These are phyloP conservation scores for Porites divaricata DNA, from an alignment of 92 coral and sea anemone species.

Conservation along the genomic window DNA sequence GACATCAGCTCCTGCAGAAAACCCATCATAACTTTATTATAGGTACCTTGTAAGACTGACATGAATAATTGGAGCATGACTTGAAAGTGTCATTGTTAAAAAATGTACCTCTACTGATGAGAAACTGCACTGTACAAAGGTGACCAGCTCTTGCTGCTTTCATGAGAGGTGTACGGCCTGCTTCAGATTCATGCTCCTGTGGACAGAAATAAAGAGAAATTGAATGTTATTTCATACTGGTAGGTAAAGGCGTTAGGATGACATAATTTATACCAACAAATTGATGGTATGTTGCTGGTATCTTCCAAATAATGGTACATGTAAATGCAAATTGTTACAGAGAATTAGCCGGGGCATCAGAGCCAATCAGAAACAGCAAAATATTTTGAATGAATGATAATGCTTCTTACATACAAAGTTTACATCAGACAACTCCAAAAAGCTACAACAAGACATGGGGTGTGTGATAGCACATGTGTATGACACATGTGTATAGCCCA, in stretches of 20 bases:
- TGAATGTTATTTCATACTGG: background rate
- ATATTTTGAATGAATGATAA: too few relatives aligned
- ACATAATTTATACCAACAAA: too few relatives aligned
- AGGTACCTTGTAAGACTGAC: background rate
- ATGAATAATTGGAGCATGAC: background rate
- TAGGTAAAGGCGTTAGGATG: too few relatives aligned
- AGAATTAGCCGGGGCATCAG: too few relatives aligned
- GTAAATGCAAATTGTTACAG: too few relatives aligned
- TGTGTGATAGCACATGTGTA: too few relatives aligned
- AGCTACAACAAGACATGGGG: too few relatives aligned
- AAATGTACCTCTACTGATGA: conserved; percentile 90
- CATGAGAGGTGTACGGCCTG: conserved; percentile 99
- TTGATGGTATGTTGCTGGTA: too few relatives aligned
- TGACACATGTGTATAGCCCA: too few relatives aligned
- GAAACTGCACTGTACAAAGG: conserved; percentile 96
- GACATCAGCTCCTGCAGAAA: conserved; percentile 88
- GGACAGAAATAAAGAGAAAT: background rate
- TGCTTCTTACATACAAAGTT: too few relatives aligned
- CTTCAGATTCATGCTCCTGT: conserved; percentile 98
- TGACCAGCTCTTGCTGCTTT: conserved; percentile 99
- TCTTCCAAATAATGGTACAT: background rate
- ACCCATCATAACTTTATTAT: background rate
- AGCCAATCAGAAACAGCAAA: too few relatives aligned
- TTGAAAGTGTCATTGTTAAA: background rate
- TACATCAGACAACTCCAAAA: too few relatives aligned